Evolutionary conservation across 2,888 invertebrate genomes (phyloP).

Genomic region (Trissolcus japonicus): DNA sequence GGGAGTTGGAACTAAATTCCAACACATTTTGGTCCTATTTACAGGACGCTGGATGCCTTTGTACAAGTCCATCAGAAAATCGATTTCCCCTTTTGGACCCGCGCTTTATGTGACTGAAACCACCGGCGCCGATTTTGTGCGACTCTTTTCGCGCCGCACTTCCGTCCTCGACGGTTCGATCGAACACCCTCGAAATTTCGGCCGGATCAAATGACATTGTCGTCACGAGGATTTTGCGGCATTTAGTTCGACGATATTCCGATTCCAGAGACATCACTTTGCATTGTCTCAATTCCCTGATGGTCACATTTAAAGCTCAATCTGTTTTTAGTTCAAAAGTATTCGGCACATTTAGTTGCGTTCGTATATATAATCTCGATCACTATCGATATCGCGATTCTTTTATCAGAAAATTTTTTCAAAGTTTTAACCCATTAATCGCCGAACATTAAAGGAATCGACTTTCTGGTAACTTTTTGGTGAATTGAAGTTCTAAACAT

Average conservation of each 20-base stretch:
- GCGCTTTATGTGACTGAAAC: slow-evolving; percentile 47
- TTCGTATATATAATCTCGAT: no score
- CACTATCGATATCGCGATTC: no score
- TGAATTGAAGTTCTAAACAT: no score
- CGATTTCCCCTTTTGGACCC: slow-evolving; percentile 46
- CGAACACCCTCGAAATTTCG: slow-evolving; percentile 40
- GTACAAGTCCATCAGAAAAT: slow-evolving; percentile 50
- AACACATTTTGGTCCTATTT: slow-evolving; percentile 46
- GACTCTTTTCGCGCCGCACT: slow-evolving; percentile 32
- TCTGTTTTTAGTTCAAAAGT: slow-evolving; percentile 11
- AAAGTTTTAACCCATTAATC: no score
- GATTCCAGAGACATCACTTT: slow-evolving; percentile 38
- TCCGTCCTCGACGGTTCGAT: slow-evolving; percentile 37
- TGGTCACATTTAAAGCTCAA: slow-evolving; percentile 33
- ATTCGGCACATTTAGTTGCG: slow-evolving; percentile 2
- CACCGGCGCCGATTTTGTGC: slow-evolving; percentile 51
- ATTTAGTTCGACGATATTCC: slow-evolving; percentile 40
- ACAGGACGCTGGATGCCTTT: slow-evolving; percentile 40
- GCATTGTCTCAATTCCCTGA: slow-evolving; percentile 36
- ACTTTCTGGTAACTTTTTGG: no score
- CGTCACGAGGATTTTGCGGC: slow-evolving; percentile 39
- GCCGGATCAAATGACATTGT: slow-evolving; percentile 45
- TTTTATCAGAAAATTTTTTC: neutral
- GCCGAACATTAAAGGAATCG: no score
- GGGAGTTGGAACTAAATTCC: slow-evolving; percentile 19